Base-by-base conservation (phyloP, 1,140 invertebrate species). In the Halictus rubicundus region DNA sequence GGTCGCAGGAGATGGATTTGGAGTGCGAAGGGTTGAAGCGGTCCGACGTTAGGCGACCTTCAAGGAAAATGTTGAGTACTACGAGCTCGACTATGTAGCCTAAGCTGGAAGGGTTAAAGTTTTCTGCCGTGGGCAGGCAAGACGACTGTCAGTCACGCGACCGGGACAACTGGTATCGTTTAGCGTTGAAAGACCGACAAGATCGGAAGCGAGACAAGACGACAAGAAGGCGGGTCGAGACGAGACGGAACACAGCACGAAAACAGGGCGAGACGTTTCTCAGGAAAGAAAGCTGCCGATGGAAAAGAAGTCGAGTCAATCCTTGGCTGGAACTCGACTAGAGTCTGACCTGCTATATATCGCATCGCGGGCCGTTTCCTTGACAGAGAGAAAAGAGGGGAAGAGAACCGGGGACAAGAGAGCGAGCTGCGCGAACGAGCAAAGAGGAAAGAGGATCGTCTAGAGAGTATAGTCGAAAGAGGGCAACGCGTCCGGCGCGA, bases 401-500 rank as follows among this genome's bases (percentile, higher is more conserved):
- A 19, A 25, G 54, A 16, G 79, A 21, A 27, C 42, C 10, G 9
- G 42, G 27, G 25, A 4, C 21, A 27, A 68, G 70, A 78, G 68
- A 82, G 57, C 9, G 54, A 37, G 57, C 14, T 54, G 74, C 39
- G 9, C n/a, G 27, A 66, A 37, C 65, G 68, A 59, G 63, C 78
- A 63, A 88, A 39, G 66, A 57, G 32, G 78, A 80, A 66, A 77
- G 76, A 81, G 25, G 59, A 86, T 63, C 79, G 86, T 89, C 87
- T 88, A 89, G 84, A 87, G 85, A 85, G 86, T 87, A 80, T 82
- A 80, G 84, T 84, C 63, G 87, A 91, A 91, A 91, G 89, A 89
- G 89, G 88, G 85, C 90, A 91, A 78, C 80, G 82, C 91, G 91
- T 93, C 92, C 91, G 92, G 91, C 92, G 91, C 88, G 88, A 83